Base-by-base conservation (phyloP, 2,797 vertebrate genomes). In the Ctenochaetus hawaiiensis region DNA sequence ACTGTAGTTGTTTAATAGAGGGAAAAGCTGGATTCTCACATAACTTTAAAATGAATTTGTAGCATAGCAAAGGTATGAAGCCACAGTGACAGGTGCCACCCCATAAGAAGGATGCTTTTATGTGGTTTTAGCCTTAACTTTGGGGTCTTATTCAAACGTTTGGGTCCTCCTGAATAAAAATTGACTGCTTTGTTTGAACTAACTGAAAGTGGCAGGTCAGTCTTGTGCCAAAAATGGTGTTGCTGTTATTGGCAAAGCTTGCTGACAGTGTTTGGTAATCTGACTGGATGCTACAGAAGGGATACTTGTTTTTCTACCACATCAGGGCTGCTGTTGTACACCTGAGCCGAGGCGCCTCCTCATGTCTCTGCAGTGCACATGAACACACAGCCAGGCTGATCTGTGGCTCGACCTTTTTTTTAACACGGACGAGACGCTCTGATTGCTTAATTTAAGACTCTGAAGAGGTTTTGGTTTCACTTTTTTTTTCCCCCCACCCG, bases 111-210 rank as follows among this genome's bases (percentile, higher is more conserved):
- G 79, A 85, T 65, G 51, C 63, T 84, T 88, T 85, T 67, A 80
- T 90, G 88, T 88, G 86, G 78, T 91, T 80, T 74, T 71, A 81
- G 91, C 91, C 92, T 94, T 93, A 90, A 92, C 85, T 84, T 79
- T 75, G 77, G 30, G 89, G 84, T 91, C 75, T 59, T 37, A 71
- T 61, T 75, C n/a, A 75, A 66, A 81, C 0, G 2, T 82, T 51
- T 18, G 48, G 62, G 53, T 59, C 64, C 56, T 53, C 64, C 2
- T 64, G 30, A 34, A 7, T 5, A n/a, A 67, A 81, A 68, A 78
- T 49, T 2, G 23, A 70, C 53, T 30, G 76, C 79, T 87, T 87
- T 61, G 53, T 87, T 85, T 75, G 7, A 47, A 78, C 51, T 43
- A 67, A 75, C 63, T 8, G n/a, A 62, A 72, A 59, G 76, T n/a